Evolutionary conservation across 2,797 vertebrate genomes (phyloP), one percentile per base, ranked within the genome.

Genomic region (Sebastolobus altivelis): DNA sequence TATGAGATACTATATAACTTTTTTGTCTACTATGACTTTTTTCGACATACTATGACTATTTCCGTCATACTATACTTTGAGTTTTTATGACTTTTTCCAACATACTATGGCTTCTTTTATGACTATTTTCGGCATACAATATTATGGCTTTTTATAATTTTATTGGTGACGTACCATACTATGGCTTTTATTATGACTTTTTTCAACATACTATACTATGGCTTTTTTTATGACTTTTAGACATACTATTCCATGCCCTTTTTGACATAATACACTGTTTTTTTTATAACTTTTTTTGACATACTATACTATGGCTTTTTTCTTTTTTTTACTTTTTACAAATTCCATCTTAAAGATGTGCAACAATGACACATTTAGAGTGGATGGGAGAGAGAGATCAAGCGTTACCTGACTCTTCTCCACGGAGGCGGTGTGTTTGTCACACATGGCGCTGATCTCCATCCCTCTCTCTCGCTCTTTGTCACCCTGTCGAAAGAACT

Each of bases 381-480:
- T 8, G n/a, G 37, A 40, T 31, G 27, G 7, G 7, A 58, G 49
- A 29, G 9, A 29, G 40, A 7, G 27, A 4, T 5, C 0, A 2
- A 55, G 25, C 2, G 1, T 58, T 94, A 99, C 98, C 97, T 99
- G 98, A 54, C 98, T 99, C 91, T 99, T 99, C 81, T 99, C 98
- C 89, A 99, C 98, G 0, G 98, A 99, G 1, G 98, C 98, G 0
- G 98, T 99, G 93, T 99, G 98, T 38, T 99, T 99, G 95, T 99
- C 98, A 49, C 98, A 99, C 98, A 99, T 99, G 0, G 98, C 98
- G 78, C 98, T 99, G 88, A 99, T 99, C 84, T 99, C 98, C 98
- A 99, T 99, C 14, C 98, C 98, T 1, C 97, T 94, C 82, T 99
- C 98, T 37, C 98, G 83, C 84, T 99, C 98, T 22, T 98, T 96